Conservation (phyloP, 1,140 invertebrate genomes). For the Papilio dardanus region DNA sequence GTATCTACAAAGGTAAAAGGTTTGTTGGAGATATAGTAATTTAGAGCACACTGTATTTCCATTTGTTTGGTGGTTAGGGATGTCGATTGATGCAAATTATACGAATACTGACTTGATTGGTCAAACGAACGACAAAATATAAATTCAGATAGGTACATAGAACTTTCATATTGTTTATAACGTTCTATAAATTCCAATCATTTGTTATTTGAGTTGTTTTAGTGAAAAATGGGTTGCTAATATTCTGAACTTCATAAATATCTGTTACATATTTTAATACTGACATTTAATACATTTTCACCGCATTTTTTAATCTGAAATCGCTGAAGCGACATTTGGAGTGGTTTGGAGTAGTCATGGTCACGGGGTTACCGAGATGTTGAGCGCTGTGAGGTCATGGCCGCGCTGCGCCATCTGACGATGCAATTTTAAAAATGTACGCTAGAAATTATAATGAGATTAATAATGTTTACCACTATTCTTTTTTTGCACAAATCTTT, state of each 20-base stretch:
- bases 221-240: too few species aligned
- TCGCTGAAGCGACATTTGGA: not conserved
- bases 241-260: too few species aligned
- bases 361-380: conserved; percentile 19
- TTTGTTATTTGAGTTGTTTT: too few species aligned
- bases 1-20: not conserved
- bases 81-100: not conserved
- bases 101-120: not conserved
- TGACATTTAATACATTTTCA: not conserved
- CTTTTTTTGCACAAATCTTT: too few species aligned
- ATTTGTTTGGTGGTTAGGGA: not conserved
- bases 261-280: too few species aligned
- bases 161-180: too few species aligned
- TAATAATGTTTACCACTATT: too few species aligned
- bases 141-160: too few species aligned
- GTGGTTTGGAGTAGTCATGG: conserved; percentile 16
- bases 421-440: not conserved
- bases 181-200: too few species aligned
- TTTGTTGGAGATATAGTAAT: not conserved
- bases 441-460: not conserved
- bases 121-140: not conserved
- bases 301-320: not conserved
- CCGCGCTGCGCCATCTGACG: not conserved
- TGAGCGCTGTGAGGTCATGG: not conserved
- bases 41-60: not conserved